Conservation (phyloP, 2,888 invertebrate genomes). For the Anagyrus pseudococci region DNA sequence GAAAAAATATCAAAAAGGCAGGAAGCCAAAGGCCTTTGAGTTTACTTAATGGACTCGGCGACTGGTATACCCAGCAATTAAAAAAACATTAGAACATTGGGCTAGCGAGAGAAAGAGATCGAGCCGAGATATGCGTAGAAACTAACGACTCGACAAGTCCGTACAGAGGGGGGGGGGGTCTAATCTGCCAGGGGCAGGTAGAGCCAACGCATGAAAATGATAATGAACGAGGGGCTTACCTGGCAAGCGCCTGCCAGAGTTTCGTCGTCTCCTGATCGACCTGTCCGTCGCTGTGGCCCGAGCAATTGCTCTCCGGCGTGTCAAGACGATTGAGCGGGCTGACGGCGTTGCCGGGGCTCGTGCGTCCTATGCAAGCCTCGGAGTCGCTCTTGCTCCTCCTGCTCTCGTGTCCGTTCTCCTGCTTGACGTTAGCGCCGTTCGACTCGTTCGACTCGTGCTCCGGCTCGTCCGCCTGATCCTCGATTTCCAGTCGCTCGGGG, state of each 20-base stretch:
- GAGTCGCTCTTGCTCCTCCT: constrained; percentile 24
- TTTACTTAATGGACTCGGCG: no score
- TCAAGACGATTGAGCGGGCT: constrained; percentile 60
- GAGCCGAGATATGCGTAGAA: no score
- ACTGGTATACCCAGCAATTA: no score
- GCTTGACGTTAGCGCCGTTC: not conserved
- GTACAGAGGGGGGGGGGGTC: no score
- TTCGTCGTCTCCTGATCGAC: constrained; percentile 55
- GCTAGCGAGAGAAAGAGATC: no score
- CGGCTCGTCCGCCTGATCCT: constrained; percentile 60
- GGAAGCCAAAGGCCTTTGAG: no score
- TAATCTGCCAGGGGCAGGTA: no score
- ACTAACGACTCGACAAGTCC: no score
- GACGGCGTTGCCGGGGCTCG: constrained; percentile 26
- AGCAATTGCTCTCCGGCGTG: constrained; percentile 60
- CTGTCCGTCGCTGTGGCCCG: constrained; percentile 56
- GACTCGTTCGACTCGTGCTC: constrained; percentile 55
- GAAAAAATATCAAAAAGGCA: not conserved
- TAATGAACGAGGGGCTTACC: constrained; percentile 32
- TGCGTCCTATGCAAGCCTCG: not conserved
- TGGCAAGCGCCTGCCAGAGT: constrained; percentile 48
- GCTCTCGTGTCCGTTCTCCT: not conserved
- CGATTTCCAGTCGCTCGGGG: constrained; percentile 77
- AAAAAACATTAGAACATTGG: no score
- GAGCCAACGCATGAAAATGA: not conserved